Conservation (phyloP, 2,113 vertebrate species). For the Pangasianodon gigas region DNA sequence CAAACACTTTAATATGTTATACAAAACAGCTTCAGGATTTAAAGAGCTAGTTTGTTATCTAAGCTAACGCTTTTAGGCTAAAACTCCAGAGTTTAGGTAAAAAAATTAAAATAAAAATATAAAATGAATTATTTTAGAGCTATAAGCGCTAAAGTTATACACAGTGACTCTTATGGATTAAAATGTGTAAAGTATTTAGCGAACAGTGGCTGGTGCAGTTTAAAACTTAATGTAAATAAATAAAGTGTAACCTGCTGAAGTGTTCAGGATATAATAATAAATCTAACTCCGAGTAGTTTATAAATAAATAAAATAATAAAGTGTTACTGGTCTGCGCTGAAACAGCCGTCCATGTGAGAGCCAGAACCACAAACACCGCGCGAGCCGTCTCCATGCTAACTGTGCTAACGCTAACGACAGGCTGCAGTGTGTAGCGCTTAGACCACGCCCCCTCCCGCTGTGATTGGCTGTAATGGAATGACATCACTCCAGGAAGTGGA, state of each 20-base stretch:
- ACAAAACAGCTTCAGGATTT: too few species aligned
- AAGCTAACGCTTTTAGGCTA: too few species aligned
- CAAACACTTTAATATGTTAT: too few species aligned
- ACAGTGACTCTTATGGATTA: background rate
- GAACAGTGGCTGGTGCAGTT: background rate
- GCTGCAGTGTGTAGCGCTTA: background rate
- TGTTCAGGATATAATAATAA: background rate
- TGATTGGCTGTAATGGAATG: background rate
- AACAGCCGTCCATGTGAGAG: background rate
- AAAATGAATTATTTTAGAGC: too few species aligned
- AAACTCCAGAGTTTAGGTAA: too few species aligned
- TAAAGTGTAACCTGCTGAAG: background rate
- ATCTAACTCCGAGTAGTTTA: background rate
- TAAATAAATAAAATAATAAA: background rate
- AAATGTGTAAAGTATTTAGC: background rate
- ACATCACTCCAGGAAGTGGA: background rate
- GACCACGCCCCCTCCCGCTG: background rate
- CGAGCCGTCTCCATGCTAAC: background rate
- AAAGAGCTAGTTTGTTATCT: too few species aligned
- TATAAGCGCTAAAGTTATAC: background rate
- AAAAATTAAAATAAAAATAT: too few species aligned
- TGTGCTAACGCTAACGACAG: background rate
- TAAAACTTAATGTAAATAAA: background rate
- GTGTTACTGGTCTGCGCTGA: background rate
- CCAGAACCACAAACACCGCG: background rate